Base-by-base conservation (phyloP, 2,888 invertebrate species). In the Apamea anceps region DNA sequence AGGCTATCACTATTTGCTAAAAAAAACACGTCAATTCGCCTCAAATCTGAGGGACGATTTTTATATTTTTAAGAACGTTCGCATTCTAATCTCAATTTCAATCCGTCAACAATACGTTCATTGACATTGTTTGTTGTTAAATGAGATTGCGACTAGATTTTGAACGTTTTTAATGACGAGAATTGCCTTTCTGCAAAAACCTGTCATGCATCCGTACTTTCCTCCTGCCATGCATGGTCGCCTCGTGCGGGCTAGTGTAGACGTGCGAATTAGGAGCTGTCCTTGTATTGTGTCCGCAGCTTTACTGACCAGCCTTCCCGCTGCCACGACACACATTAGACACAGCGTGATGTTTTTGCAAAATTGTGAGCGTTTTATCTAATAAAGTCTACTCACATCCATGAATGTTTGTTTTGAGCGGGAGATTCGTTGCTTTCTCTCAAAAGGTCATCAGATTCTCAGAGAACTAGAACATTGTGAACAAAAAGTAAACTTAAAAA, bases 191-290 rank as follows among this genome's bases (percentile, higher is more conserved):
- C 25, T 32, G 1, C 1, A 2, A 12, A 42, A 45, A n/a, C 45
- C 28, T n/a, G 10, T 15, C 8, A 42, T 18, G 5, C 3, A 7
- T 13, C 2, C n/a, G 84, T 82, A 93, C 90, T 94, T 93, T 86
- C 90, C n/a, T 45, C 25, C 60, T 72, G n/a, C 88, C 84, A 84
- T 90, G 78, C 89, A 71, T 28, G 2, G 18, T 75, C 91, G 72
- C 75, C 88, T 87, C 88, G 88, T 90, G 91, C 85, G 91, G 90
- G 75, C 86, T 70, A 79, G 81, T 81, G 88, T 89, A 82, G 94
- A 95, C 94, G 93, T 93, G 93, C 91, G 94, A 95, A 95, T 94
- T 93, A 94, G 87, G 88, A 91, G 78, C 77, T 89, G 89, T 91
- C 89, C 90, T 91, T 94, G 92, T 93, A 91, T 88, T 88, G 75